Evolutionary conservation across 2,113 vertebrate genomes (phyloP).

Genomic region (Monopterus albus): DNA sequence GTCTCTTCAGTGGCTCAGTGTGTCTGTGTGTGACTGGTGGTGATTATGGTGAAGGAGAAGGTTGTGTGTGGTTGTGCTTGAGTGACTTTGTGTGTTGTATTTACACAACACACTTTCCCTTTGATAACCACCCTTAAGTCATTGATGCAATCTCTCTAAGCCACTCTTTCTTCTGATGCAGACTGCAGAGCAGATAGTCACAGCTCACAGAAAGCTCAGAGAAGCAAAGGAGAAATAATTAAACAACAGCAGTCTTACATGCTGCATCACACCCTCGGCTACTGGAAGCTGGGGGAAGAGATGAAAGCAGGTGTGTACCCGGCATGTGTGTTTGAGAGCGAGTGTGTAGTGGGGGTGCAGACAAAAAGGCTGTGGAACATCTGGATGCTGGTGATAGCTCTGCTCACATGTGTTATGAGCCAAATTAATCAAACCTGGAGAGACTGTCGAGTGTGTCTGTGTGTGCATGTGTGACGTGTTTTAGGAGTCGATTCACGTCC

Average conservation of each 20-base stretch:
- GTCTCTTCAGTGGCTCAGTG: slow-evolving; percentile 15
- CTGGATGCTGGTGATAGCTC: slow-evolving; percentile 80
- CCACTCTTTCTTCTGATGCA: slow-evolving; percentile 47
- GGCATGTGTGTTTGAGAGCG: background rate
- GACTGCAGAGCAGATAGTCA: slow-evolving; percentile 54
- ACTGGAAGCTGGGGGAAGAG: slow-evolving; percentile 41
- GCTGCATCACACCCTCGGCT: slow-evolving; percentile 50
- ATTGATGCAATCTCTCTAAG: slow-evolving; percentile 46
- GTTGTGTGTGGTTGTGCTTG: background rate
- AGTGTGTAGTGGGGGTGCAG: slow-evolving; percentile 22
- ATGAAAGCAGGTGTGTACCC: slow-evolving; percentile 62
- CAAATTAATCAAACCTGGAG: slow-evolving; percentile 82
- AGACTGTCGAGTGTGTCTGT: slow-evolving; percentile 53
- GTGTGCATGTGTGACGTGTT: slow-evolving; percentile 45
- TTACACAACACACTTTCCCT: slow-evolving; percentile 30
- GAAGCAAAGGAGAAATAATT: slow-evolving; percentile 53
- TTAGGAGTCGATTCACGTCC: slow-evolving; percentile 73
- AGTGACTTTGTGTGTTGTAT: slow-evolving; percentile 30
- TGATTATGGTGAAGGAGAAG: slow-evolving; percentile 32
- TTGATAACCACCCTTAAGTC: slow-evolving; percentile 43
- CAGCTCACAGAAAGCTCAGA: slow-evolving; percentile 36
- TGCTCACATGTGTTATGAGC: slow-evolving; percentile 71
- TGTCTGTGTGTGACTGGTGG: slow-evolving; percentile 16
- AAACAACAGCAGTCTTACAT: slow-evolving; percentile 42
- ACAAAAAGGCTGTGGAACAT: slow-evolving; percentile 80